Base-by-base conservation (phyloP, 1,140 invertebrate genomes). In the Drosophila navojoa region DNA sequence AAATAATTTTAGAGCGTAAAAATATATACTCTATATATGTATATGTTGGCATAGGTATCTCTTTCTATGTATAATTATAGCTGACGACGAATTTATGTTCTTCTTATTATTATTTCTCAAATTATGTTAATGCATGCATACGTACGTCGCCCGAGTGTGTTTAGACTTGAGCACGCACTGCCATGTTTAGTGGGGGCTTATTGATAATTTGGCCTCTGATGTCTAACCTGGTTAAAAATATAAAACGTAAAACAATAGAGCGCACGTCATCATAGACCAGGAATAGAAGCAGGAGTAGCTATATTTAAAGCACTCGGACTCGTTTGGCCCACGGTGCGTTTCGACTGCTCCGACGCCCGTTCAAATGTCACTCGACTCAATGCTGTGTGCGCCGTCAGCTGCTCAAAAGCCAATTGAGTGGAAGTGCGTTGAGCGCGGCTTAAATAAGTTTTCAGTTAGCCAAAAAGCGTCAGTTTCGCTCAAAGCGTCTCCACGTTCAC, bases 391-490 rank as follows among this genome's bases (percentile, higher is more conserved):
- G 44, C 55, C 13, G 29, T 50, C 10, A 47, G 49, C 15, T 49
- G 72, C 84, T 79, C 69, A 79, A 79, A 63, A 66, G 60, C 40
- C 22, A 60, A 53, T 71, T 52, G 73, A 77, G 74, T 72, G 68
- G 38, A 68, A 87, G 59, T 38, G 45, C 40, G 40, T 42, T 71
- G 79, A 81, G 72, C 84, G 79, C 42, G 85, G 80, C 77, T 91
- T 91, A 91, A 91, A 91, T 89, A 90, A 76, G 76, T 81, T 89
- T 91, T 91, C 89, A 90, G 76, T 62, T 66, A 71, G 58, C 81
- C 61, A 68, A 90, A 89, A 79, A 79, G 63, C 44, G 71, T 55
- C 81, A 91, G 89, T 91, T 91, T 77, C 84, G 80, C 89, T 81
- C 76, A 87, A 85, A 81, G 78, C 89, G 80, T 87, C 67, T 66